Base-by-base conservation (phyloP, 2,888 invertebrate genomes). In the Xylocampa areola region DNA sequence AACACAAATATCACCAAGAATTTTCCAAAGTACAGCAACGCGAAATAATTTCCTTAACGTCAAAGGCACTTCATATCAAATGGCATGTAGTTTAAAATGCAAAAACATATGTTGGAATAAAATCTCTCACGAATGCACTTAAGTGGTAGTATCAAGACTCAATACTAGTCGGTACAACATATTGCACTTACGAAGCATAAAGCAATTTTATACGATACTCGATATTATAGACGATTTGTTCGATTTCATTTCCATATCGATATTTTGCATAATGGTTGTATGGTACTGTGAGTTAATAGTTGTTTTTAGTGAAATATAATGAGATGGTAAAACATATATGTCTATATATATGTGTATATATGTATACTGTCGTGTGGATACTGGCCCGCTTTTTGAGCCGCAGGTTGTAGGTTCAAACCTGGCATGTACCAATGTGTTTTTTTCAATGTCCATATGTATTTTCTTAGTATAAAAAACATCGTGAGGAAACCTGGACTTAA, bases 111-210 rank as follows among this genome's bases (percentile, higher is more conserved):
- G 10, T 52, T 7, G 5, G 7, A 29, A 53, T 45, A 36, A 59
- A 64, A 59, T 37, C 5, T 14, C 14, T 44, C 44, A 3, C 19
- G 36, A 47, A 47, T 57, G 59, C 35, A 52, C 35, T 19, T 32
- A 40, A 64, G 19, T 10, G 27, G 23, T 4, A 23, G 2, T 14
- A 35, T 21, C 40, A 48, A 44, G 17, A 30, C 29, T 39, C 8
- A 40, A 23, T n/a, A 39, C 30, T 27, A 27, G 16, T 14, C 14
- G 32, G 11, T 44, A 47, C 44, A 64, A 32, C 53, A 48, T 49
- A 58, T 25, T 50, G 47, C 63, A 58, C 43, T 63, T 33, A 33
- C n/a, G 8, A 2, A 36, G 6, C 30, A 16, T 6, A 48, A 43
- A 32, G 21, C 40, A 47, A 62, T 62, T 25, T 43, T 32, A 32